Base-by-base conservation (phyloP, 2,113 vertebrate genomes). In the Acanthisitta chloris region DNA sequence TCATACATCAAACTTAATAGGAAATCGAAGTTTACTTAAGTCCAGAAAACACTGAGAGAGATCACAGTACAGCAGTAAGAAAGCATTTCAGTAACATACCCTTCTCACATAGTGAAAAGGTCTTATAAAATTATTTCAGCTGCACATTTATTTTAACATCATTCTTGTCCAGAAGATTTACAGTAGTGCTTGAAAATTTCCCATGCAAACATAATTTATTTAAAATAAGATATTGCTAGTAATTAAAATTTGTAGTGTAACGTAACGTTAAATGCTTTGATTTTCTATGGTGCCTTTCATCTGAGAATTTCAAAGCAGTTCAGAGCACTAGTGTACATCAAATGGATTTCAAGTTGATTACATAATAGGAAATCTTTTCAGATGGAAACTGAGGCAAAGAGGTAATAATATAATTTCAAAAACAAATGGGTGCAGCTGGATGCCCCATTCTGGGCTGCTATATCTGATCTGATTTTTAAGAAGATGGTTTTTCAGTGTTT, bases 221-320 rank as follows among this genome's bases (percentile, higher is more conserved):
- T 81, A 81, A 92, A 97, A 81, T 40, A 81, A 80, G 69, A 78
- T 76, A 86, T 36, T 91, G 64, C 65, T 88, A 40, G 46, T 92
- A 94, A 94, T 95, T 95, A 91, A 85, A 95, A 94, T 91, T 79
- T 92, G 89, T 91, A 59, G 77, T 43, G 65, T 67, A 94, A 91
- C 19, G 34, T 85, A 89, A 94, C 38, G 79, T 66, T 69, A 85
- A 95, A 88, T 70, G 36, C 84, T 91, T 80, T 87, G 49, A 65
- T 62, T 81, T 95, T 91, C 84, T 82, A 29, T 42, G 12, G 45
- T 80, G 83, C 49, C 91, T 96, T 94, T 94, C 77, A 95, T 92
- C 84, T 94, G 54, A 91, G 71, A 94, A 89, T 96, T 96, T 94
- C 92, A 96, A 89, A 95, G 91, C 34, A 65, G 43, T 80, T 95